Evolutionary conservation across 2,797 vertebrate genomes (phyloP), one percentile per base, ranked within the genome.

Genomic region (Hapalemur alaotrensis): DNA sequence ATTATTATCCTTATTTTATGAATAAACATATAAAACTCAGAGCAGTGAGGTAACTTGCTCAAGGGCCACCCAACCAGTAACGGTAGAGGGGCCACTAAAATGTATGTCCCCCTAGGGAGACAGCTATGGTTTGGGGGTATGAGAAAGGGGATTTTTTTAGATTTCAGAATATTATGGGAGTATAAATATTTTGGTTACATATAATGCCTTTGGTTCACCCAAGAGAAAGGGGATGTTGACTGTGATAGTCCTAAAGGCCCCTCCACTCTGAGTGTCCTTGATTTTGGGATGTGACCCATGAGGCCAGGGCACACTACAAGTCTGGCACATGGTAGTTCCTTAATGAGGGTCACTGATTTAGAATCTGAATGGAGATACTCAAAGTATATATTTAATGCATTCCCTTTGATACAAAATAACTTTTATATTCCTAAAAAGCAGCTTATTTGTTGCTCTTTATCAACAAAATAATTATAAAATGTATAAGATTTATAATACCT

Each of bases 381-480:
- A 41, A 54, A 75, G 30, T 52, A 20, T 15, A 93, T 32, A n/a
- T 46, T 86, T n/a, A 82, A 59, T 72, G 5, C 50, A 63, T 43
- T 57, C 41, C 32, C 14, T 86, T 85, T 23, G 38, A 10, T 63
- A 17, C 11, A 93, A 97, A 90, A 83, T 95, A 92, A 96, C 41
- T 35, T 94, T 79, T 75, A 20, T 65, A 54, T 75, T 81, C 43
- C 18, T 52, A 57, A 41, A 32, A 12, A 63, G 35, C 20, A 70
- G 22, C 9, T 92, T 89, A 57, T 65, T 63, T 57, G 59, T 38
- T 80, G 52, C 59, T 59, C 22, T 25, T 73, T 91, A 59, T 48
- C n/a, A 57, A 65, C 70, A 65, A 78, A 83, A 81, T 54, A 95
- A n/a, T 76, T 54, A 25, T 46, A 63, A 65, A 90, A 73, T 25